Evolutionary conservation across 1,140 invertebrate genomes (phyloP).

Genomic region (Ips nitidus): DNA sequence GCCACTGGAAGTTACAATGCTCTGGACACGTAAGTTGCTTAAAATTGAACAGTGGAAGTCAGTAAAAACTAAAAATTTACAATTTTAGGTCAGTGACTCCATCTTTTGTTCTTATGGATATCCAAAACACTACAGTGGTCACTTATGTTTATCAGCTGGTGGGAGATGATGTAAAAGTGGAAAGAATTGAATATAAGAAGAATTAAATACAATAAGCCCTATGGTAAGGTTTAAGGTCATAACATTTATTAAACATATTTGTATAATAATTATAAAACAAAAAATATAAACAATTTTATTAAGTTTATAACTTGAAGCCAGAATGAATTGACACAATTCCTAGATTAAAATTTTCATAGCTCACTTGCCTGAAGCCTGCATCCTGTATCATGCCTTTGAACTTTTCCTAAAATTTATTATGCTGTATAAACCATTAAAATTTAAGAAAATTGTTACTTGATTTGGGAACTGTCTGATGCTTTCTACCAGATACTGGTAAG

Average conservation of each 20-base stretch:
- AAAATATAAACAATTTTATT: conserved; percentile 2
- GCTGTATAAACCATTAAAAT: background rate
- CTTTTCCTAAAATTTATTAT: conserved; percentile 65
- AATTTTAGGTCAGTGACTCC: conserved; percentile 81
- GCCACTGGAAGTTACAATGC: conserved; percentile 97
- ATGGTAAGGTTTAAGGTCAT: too few relatives aligned
- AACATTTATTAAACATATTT: too few relatives aligned
- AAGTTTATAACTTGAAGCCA: conserved; percentile 77
- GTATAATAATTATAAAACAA: background rate
- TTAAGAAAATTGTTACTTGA: conserved; percentile 60
- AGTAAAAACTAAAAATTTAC: background rate
- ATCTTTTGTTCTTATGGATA: conserved; percentile 98
- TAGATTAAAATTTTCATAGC: conserved; percentile 87
- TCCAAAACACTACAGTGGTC: conserved; percentile 95
- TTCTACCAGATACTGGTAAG: conserved; percentile 98
- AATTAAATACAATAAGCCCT: conserved; percentile 55
- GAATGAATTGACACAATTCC: conserved; percentile 93
- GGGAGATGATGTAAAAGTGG: conserved; percentile 98
- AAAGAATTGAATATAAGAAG: conserved; percentile 97
- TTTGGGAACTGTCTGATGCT: conserved; percentile 97
- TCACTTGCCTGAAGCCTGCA: conserved; percentile 83
- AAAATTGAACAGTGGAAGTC: background rate
- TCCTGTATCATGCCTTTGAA: conserved; percentile 82
- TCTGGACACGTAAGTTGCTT: conserved; percentile 73
- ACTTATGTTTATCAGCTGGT: conserved; percentile 98